Percentiles rank a stretch among this genome's conserved stretches.
These are phyloP conservation scores for Semnornis frantzii DNA, from an alignment of 2,113 vertebrate species.

Conservation along the genomic window DNA sequence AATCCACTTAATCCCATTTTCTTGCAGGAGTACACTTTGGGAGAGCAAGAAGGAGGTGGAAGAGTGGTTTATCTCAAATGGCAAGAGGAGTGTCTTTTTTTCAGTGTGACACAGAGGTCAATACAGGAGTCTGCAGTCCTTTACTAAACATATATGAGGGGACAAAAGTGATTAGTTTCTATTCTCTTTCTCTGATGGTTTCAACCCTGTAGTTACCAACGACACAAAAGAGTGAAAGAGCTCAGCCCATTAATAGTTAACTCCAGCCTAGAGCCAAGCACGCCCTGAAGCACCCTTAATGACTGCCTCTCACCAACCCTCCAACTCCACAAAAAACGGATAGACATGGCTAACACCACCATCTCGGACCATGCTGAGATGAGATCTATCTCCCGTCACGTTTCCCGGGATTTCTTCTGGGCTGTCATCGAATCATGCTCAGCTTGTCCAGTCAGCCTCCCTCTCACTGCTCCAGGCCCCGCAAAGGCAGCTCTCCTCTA, in stretches of 20 bases:
- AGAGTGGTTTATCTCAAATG: slow-evolving; percentile 40
- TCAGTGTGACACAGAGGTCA: slow-evolving; percentile 66
- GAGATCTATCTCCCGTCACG: slow-evolving; percentile 16
- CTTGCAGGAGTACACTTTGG: slow-evolving; percentile 21
- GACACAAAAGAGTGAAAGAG: slow-evolving; percentile 64
- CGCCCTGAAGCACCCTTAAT: slow-evolving; percentile 17
- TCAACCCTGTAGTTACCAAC: neutral
- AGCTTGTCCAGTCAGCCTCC: neutral
- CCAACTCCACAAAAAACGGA: slow-evolving; percentile 8
- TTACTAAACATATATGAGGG: slow-evolving; percentile 8
- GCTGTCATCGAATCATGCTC: neutral
- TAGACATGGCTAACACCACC: slow-evolving; percentile 12
- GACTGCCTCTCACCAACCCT: neutral
- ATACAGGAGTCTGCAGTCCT: slow-evolving; percentile 46
- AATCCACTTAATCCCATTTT: slow-evolving; percentile 65
- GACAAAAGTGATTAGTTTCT: slow-evolving; percentile 67
- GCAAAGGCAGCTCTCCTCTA: neutral
- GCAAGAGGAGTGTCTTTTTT: slow-evolving; percentile 29
- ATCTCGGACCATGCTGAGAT: neutral
- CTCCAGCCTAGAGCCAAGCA: slow-evolving; percentile 15
- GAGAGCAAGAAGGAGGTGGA: slow-evolving; percentile 4
- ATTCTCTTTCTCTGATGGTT: slow-evolving; percentile 55
- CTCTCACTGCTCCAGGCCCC: neutral
- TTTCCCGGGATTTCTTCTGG: neutral
- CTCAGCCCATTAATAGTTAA: slow-evolving; percentile 61